Percentiles rank a stretch among this genome's conserved stretches.
phyloP scores from a whole-genome alignment of 2,888 invertebrate species.

The Crocallis elinguaria region DNA sequence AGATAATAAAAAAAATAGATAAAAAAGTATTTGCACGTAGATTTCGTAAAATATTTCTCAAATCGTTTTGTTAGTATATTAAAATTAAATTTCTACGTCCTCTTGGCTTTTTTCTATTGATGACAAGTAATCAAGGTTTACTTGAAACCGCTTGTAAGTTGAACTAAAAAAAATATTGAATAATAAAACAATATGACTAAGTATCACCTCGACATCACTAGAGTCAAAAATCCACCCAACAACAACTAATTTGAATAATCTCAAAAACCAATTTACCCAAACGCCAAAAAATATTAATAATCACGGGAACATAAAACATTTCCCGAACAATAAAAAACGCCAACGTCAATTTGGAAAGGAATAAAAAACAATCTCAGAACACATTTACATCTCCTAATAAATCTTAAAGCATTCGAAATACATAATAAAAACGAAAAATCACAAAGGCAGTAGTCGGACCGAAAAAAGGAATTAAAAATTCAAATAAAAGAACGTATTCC shows the following conservation, averaged over 20 bases:
- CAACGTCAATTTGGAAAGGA: constrained; percentile 51
- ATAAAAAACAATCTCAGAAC: constrained; percentile 56
- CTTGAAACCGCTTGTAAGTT: too few relatives aligned
- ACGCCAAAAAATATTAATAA: constrained; percentile 48
- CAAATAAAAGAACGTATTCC: constrained; percentile 82
- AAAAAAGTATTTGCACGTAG: too few relatives aligned
- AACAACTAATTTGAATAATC: constrained; percentile 18
- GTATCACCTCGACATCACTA: too few relatives aligned
- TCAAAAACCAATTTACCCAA: constrained; percentile 37
- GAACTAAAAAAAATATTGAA: too few relatives aligned
- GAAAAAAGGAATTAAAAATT: constrained; percentile 82
- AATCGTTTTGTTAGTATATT: too few relatives aligned
- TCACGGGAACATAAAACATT: constrained; percentile 51
- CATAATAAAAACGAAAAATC: constrained; percentile 65
- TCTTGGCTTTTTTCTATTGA: too few relatives aligned
- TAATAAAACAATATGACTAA: too few relatives aligned
- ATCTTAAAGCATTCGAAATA: constrained; percentile 68
- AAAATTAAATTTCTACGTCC: too few relatives aligned
- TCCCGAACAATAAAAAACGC: constrained; percentile 50
- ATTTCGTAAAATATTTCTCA: too few relatives aligned
- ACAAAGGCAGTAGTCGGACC: constrained; percentile 72
- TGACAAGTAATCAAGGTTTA: too few relatives aligned
- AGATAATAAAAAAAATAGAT: too few relatives aligned
- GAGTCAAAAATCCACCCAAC: neutral
- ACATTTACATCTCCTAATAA: constrained; percentile 76